Conservation (phyloP, 2,888 invertebrate genomes). For the Leptinotarsa haldemani region DNA sequence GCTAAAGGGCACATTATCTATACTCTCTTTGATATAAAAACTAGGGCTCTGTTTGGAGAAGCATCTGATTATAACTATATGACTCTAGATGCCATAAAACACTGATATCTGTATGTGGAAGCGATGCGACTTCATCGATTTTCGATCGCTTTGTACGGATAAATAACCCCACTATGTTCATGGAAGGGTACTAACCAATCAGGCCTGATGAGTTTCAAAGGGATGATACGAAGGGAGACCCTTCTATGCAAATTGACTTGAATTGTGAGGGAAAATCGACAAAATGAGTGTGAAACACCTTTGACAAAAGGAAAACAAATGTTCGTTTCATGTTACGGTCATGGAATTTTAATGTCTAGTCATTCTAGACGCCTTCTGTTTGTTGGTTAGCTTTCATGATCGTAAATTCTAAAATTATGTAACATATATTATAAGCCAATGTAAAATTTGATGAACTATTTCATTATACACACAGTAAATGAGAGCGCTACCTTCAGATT, state of each 20-base stretch:
- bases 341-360: not conserved
- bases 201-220: not conserved
- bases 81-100: too few species aligned
- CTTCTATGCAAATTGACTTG: not conserved
- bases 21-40: too few species aligned
- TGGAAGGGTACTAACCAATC: not conserved
- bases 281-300: not conserved
- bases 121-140: not conserved
- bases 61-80: too few species aligned
- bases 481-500: too few species aligned
- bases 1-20: too few species aligned
- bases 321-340: not conserved
- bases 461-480: too few species aligned
- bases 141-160: constrained; percentile 2
- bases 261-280: too few species aligned
- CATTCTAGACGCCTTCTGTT: not conserved
- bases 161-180: not conserved
- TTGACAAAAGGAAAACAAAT: not conserved
- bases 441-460: too few species aligned
- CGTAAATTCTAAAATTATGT: too few species aligned
- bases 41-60: too few species aligned
- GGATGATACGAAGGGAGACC: not conserved
- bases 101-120: not conserved
- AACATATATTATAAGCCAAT: too few species aligned
- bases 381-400: too few species aligned